Base-by-base conservation (phyloP, 2,888 invertebrate genomes). In the Entomobrya multifasciata region DNA sequence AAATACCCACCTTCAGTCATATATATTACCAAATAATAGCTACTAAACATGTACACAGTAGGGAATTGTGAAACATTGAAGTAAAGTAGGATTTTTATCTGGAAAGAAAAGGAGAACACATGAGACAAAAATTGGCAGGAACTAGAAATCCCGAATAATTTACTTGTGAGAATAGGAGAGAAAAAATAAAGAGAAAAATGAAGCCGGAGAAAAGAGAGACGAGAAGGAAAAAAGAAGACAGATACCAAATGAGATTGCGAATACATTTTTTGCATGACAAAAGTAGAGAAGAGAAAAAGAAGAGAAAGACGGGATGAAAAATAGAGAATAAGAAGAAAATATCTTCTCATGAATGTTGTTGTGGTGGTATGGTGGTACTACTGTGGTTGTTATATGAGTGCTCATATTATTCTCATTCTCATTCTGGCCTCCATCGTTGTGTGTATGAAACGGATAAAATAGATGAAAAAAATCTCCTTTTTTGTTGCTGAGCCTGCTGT, bases 221-320 rank as follows among this genome's bases (percentile, higher is more conserved):
- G 36, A 36, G 36, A 44, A 74, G 30, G n/a, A 41, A 72, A 76
- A 47, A 55, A 22, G 76, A 76, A 76, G 84, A 84, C 78, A 70
- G 82, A 74, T 84, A 70, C 78, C 41, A 78, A 84, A 84, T 84
- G 78, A 84, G 70, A 84, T 84, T 84, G 84, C 84, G 70, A 84
- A 84, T 84, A 78, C 77, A 70, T 84, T 84, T 84, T 84, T 84
- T 84, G 84, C 84, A 84, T 84, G 77, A 84, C 70, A 84, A 84
- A 78, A 77, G 78, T 78, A 82, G 57, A 57, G 17, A 60, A 52
- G 25, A 55, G 10, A 13, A 25, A 5, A 27, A 30, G 20, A 70
- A 62, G 47, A 20, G 17, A 10, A 47, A 44, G n/a, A 30, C 1
- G 25, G 17, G 25, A 13, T 13, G 30, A 47, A 44, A 27, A 77